Conservation (phyloP, 2,113 vertebrate genomes). For the Piprites chloris region DNA sequence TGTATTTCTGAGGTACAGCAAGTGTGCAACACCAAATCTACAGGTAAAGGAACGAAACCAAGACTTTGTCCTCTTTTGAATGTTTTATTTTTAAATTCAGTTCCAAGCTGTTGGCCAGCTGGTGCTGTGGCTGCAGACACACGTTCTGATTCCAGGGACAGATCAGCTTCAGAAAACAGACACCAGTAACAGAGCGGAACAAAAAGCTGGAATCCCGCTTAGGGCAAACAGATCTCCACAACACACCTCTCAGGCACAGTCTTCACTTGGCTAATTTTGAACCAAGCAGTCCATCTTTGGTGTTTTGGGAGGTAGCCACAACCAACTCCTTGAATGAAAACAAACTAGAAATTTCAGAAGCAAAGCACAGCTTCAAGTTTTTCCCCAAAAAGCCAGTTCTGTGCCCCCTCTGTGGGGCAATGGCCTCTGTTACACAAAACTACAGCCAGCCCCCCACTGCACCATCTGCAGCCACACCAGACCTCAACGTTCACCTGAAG, state of each 20-base stretch:
- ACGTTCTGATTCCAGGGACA: background rate
- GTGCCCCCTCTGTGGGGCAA: background rate
- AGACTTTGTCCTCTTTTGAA: slow-evolving; percentile 53
- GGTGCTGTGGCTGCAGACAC: slow-evolving; percentile 25
- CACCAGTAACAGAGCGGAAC: background rate
- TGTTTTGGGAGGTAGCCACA: background rate
- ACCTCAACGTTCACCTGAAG: background rate
- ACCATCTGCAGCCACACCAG: background rate
- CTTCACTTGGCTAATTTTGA: background rate
- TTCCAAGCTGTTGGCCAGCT: slow-evolving; percentile 43
- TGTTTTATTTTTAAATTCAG: slow-evolving; percentile 41
- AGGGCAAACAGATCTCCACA: background rate
- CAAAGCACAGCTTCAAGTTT: background rate
- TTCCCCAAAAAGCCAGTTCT: background rate
- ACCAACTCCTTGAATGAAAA: background rate
- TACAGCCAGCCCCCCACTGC: background rate
- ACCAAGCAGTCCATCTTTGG: background rate
- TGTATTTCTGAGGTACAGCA: background rate
- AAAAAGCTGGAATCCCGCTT: slow-evolving; percentile 9
- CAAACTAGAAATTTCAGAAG: background rate
- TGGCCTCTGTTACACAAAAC: background rate
- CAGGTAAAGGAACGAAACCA: slow-evolving; percentile 34
- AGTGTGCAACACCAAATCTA: background rate
- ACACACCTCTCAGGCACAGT: background rate
- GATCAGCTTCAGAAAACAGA: slow-evolving; percentile 16